A percentile compares a stretch with the other conserved stretches of the same genome.
Evolutionary conservation across 2,113 vertebrate species (phyloP).

Genomic region (Oryzias curvinotus): DNA sequence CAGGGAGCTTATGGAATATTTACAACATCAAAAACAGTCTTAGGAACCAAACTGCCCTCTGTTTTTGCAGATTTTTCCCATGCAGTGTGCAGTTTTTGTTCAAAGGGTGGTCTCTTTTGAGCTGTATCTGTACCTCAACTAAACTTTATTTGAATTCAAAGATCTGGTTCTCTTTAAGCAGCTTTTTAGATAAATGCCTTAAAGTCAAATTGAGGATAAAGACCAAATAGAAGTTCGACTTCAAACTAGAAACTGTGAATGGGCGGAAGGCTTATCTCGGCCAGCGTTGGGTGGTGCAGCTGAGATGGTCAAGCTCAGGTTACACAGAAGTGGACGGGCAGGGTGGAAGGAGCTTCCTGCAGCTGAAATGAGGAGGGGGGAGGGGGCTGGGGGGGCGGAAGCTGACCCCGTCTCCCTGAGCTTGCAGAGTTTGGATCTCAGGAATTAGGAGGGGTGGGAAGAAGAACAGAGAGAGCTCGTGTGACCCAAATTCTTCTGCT

Average conservation of each 20-base stretch:
- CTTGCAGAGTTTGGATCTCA: slow-evolving; percentile 40
- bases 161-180: too few species aligned
- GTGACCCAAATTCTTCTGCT: slow-evolving; percentile 57
- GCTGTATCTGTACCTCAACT: too few species aligned
- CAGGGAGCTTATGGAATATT: too few species aligned
- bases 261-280: slow-evolving; percentile 39
- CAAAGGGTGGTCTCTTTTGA: too few species aligned
- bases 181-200: too few species aligned
- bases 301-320: slow-evolving; percentile 31
- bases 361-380: slow-evolving; percentile 30
- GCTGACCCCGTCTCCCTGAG: slow-evolving; percentile 43
- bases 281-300: slow-evolving; percentile 13
- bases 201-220: too few species aligned
- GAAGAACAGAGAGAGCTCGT: slow-evolving; percentile 5
- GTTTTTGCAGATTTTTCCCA: too few species aligned
- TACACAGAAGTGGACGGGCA: slow-evolving; percentile 46
- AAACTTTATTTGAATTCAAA: too few species aligned
- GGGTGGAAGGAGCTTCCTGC: slow-evolving; percentile 39
- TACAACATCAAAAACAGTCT: too few species aligned
- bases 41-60: too few species aligned
- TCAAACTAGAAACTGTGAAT: slow-evolving; percentile 8
- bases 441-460: slow-evolving; percentile 32
- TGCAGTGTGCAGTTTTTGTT: too few species aligned
- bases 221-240: slow-evolving; percentile 1
- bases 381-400: neutral